Base-by-base conservation (phyloP, 2,797 vertebrate genomes). In the Diceros bicornis region DNA sequence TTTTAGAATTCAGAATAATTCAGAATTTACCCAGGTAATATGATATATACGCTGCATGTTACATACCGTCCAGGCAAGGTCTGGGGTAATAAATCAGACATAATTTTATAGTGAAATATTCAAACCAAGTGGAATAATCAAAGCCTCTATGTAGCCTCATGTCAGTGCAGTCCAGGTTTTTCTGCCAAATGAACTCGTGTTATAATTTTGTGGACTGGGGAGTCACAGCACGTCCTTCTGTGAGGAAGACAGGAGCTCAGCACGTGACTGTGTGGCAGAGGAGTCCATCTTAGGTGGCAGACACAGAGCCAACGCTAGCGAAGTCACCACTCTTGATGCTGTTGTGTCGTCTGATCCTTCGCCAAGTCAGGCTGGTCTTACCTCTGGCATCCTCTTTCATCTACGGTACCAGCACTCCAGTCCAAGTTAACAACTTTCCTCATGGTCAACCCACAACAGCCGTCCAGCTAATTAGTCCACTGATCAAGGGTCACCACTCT, bases 11-110 rank as follows among this genome's bases (percentile, higher is more conserved):
- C 37, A 37, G 17, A 96, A 91, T 87, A 95, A 91, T 77, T 86
- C 75, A 84, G 83, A 81, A 90, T 97, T 94, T 98, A 50, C 47
- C 61, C 4, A 3, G 64, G 97, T 88, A 96, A 97, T 69, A 75
- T 85, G 96, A 97, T 96, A 90, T 37, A 41, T 94, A 68, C 1
- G 13, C 34, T 85, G 81, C 74, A 44, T 64, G 61, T 74, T 81
- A 52, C 61, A 90, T 61, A 72, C n/a, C 61, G 88, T 66, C 84
- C 79, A 66, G 27, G 78, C 37, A 52, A 97, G 69, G 21, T 93
- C 89, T 85, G 25, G 41, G 44, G 41, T 97, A 94, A 97, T 97
- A 96, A 93, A 96, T 93, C 41, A 90, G 96, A 92, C 86, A 59
- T 64, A 55, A 96, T 96, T 93, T 83, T 77, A 66, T 16, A 88